These are phyloP conservation scores for Rhinoraja longicauda DNA, from an alignment of 2,797 vertebrate species.

Conservation along the genomic window DNA sequence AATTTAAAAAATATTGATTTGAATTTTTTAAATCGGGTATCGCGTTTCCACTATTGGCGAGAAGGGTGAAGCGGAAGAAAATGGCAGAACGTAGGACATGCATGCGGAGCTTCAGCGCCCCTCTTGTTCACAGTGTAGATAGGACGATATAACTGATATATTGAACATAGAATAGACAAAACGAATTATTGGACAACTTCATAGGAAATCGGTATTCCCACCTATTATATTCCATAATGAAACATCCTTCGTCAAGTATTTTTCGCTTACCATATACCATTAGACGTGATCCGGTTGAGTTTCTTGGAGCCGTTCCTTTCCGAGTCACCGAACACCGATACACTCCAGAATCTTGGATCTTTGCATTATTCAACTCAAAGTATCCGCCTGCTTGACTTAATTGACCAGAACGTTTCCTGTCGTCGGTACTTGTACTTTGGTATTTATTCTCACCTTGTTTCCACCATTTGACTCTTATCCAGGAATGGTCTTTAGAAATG, in stretches of 20 bases:
- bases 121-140: too few relatives aligned
- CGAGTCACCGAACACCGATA: not conserved
- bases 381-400: not conserved
- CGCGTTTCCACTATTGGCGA: too few relatives aligned
- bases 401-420: not conserved
- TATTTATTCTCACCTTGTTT: not conserved
- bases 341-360: not conserved
- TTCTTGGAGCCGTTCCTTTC: not conserved
- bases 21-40: too few relatives aligned
- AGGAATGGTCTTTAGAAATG: not conserved
- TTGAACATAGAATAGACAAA: not conserved
- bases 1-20: too few relatives aligned
- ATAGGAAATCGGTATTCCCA: too few relatives aligned
- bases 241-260: not conserved
- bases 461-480: not conserved
- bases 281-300: conserved; percentile 18
- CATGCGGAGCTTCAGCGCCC: too few relatives aligned
- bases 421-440: not conserved
- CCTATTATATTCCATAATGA: not conserved
- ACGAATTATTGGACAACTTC: not conserved
- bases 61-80: too few relatives aligned
- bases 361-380: not conserved
- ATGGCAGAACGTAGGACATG: too few relatives aligned
- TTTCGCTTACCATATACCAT: not conserved
- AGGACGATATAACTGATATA: not conserved